Evolutionary conservation across 2,888 invertebrate species (phyloP), one percentile per base, ranked within the genome.

Genomic region (Pristionchus mayeri): DNA sequence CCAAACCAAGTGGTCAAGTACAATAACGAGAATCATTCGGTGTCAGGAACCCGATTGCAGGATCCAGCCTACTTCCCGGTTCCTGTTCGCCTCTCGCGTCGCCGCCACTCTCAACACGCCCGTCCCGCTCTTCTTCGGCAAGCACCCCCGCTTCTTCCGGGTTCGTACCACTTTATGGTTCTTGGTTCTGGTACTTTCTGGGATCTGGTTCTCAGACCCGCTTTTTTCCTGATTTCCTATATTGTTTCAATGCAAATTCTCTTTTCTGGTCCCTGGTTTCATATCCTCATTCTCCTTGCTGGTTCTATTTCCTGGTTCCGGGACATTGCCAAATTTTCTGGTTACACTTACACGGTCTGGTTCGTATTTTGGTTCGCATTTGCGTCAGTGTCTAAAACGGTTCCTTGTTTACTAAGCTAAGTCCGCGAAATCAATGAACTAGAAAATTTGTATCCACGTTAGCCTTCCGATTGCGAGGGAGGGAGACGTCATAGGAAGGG

Each of bases 101-200:
- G 87, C 88, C 18, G 82, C 86, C 27, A 79, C 86, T 48, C 27
- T 87, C 67, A 85, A 82, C 81, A 86, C 87, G 80, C 88, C 86
- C 82, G 88, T 85, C 84, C 88, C 86, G 44, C 71, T 86, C 24
- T 85, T 91, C 50, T 91, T 91, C 87, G 85, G 86, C 63, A 89
- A 90, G 78, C 87, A 89, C 85, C 89, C 91, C 13, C 85, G 89
- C n/a, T 87, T 90, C 67, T 91, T 89, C 85, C 88, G 91, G 84
- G 89, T 89, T 13, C 67, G 86, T 40, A 13, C 37, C 4, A 13
- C 13, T 34, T 34, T 24, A 57, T n/a, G 60, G 16, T 11, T 60
- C 13, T 21, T 34, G 34, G 60, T 34, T 57, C n/a, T 24, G 44
- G 44, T 44, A 44, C 44, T n/a, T n/a, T n/a, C n/a, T n/a, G n/a